Evolutionary conservation across 2,797 vertebrate genomes (phyloP), one percentile per base, ranked within the genome.

Genomic region (Myiotriccus ornatus): DNA sequence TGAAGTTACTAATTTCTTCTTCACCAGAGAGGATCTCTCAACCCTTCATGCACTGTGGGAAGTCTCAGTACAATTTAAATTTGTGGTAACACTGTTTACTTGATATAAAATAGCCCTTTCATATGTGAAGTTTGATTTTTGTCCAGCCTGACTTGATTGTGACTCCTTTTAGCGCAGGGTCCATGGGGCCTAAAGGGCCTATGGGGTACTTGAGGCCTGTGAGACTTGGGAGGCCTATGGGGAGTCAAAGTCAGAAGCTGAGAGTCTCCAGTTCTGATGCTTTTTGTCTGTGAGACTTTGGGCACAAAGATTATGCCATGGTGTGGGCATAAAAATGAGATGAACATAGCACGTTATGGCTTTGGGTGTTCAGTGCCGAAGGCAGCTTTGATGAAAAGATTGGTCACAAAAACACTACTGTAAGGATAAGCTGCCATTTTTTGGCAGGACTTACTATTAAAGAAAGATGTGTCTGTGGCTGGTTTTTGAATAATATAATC

Each of bases 1-100:
- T 21, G 49, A 63, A 34, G 7, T 14, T 12, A 21, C 2, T 11
- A 8, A 8, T 20, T 25, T 19, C 10, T 64, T n/a, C 18, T 76
- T 75, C 22, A 18, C 8, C 34, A 24, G 39, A 24, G 39, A 52
- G 43, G 12, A 14, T 55, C 12, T 78, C 30, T 52, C 28, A 69
- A 47, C 0, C 2, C 30, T 43, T 59, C n/a, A 4, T 4, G 2
- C 1, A 0, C 28, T 30, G 15, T 69, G 47, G 47, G n/a, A 70
- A 34, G 37, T 18, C 37, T 30, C 47, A 55, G 56, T 10, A 34
- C 24, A 34, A 23, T 0, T n/a, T 32, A 53, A 81, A 77, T 80
- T 17, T 39, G 16, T 16, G 34, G 25, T 20, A 82, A 44, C 12
- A 3, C 13, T 30, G 14, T 23, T 55, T 24, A 30, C 14, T 35